Evolutionary conservation across 2,888 invertebrate species (phyloP), one percentile per base, ranked within the genome.

Genomic region (Marasmarcha lunaedactyla): DNA sequence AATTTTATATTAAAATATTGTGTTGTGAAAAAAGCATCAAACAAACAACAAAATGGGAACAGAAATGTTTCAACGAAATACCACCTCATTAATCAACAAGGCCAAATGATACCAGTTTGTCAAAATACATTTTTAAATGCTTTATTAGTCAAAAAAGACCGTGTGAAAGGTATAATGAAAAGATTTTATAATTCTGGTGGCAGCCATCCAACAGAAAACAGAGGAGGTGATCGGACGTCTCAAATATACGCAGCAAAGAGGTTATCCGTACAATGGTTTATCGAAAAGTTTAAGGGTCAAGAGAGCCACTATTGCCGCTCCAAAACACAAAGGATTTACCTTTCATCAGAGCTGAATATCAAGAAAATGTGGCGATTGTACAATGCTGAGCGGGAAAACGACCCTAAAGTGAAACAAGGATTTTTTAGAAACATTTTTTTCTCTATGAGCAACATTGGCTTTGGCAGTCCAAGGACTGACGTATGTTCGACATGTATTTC

Each of bases 1-100:
- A 33, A 35, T 44, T 43, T 48, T 42, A 38, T 46, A 27, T 15
- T 46, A 35, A 46, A 43, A 46, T 43, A 44, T 36, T 48, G 48
- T 40, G 35, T 20, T 41, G 36, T 46, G 13, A 40, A 30, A 14
- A 34, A 37, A 46, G 41, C 44, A 30, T 40, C 43, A 33, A 38
- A 40, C 33, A 14, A n/a, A 34, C 45, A 42, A 38, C 33, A 12
- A 30, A 42, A 44, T 38, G 44, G 45, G 40, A 46, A 46, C 35
- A 39, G 41, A 41, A 42, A 49, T 30, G 27, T 35, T 37, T 35
- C 45, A 1, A 44, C 42, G 38, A 49, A 47, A 40, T 47, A 49
- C 39, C 35, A 15, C 37, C 43, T 47, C 34, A 33, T 15, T 26
- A 30, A 33, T 14, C 43, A 39, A 33, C 13, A 43, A 2, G 41